Evolutionary conservation across 2,888 invertebrate species (phyloP).

Genomic region (Habroteleia sp.): DNA sequence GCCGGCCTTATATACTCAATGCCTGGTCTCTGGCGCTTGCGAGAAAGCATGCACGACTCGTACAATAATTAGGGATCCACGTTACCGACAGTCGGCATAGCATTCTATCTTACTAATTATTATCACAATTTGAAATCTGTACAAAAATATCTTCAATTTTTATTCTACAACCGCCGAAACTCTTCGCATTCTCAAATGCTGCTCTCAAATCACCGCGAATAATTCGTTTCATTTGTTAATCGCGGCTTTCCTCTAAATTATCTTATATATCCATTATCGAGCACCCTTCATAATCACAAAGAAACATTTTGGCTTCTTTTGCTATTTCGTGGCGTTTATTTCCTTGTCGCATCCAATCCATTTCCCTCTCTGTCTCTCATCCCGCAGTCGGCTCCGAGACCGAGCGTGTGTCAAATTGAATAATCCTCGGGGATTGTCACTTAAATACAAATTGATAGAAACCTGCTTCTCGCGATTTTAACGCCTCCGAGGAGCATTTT

Average conservation of each 20-base stretch:
- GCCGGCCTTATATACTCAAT: too few relatives aligned
- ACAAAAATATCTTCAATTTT: too few relatives aligned
- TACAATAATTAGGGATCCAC: too few relatives aligned
- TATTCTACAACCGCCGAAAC: too few relatives aligned
- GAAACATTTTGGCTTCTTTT: constrained; percentile 23
- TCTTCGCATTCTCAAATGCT: too few relatives aligned
- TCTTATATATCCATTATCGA: constrained; percentile 23
- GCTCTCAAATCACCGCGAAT: too few relatives aligned
- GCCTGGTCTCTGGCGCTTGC: too few relatives aligned
- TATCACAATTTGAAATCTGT: too few relatives aligned
- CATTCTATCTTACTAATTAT: too few relatives aligned
- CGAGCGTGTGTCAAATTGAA: constrained; percentile 66
- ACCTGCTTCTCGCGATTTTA: constrained; percentile 64
- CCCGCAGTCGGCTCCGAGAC: constrained; percentile 38
- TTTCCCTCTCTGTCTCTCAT: constrained; percentile 28
- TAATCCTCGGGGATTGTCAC: constrained; percentile 73
- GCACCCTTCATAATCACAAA: constrained; percentile 21
- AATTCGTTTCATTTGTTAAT: too few relatives aligned
- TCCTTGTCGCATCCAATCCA: constrained; percentile 30
- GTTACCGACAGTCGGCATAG: too few relatives aligned
- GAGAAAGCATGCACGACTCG: too few relatives aligned
- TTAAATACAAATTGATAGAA: constrained; percentile 70
- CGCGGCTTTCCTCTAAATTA: neutral
- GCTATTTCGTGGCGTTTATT: constrained; percentile 30
- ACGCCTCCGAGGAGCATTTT: constrained; percentile 39